Percentiles rank a stretch among this genome's conserved stretches.
Evolutionary conservation across 2,797 vertebrate genomes (phyloP).

Genomic region (Liasis olivaceus): DNA sequence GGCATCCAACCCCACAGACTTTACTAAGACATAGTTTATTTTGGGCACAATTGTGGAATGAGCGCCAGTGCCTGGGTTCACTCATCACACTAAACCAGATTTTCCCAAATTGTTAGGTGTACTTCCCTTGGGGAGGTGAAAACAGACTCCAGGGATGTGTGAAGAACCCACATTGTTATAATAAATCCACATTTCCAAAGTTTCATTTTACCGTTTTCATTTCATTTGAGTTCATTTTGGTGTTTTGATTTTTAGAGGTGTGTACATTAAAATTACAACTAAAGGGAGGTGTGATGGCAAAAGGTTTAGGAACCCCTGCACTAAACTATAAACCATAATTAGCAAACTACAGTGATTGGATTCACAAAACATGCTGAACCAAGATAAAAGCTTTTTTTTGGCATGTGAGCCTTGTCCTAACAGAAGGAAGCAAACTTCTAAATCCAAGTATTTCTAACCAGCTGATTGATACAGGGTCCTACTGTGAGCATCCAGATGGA

Average conservation of each 20-base stretch:
- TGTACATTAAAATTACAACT: not conserved
- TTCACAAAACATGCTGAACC: not conserved
- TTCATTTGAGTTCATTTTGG: not conserved
- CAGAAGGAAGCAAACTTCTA: not conserved
- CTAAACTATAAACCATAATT: not conserved
- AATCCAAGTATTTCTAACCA: not conserved
- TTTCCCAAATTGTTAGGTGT: not conserved
- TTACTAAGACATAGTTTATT: not conserved
- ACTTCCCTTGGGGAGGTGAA: not conserved
- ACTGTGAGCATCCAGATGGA: not conserved
- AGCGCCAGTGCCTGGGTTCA: not conserved
- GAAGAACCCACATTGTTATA: not conserved
- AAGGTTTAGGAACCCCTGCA: not conserved
- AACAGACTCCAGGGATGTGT: not conserved
- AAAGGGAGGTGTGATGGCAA: not conserved
- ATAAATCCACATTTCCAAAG: not conserved
- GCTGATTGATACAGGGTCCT: not conserved
- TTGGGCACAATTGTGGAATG: not conserved
- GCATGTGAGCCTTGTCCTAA: not conserved
- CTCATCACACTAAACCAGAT: not conserved
- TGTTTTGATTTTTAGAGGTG: not conserved
- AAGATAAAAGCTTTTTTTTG: not conserved
- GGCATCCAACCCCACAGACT: not conserved
- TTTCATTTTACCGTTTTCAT: not conserved
- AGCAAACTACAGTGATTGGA: not conserved